Base-by-base conservation (phyloP, 2,797 vertebrate genomes). In the Australoheros facetus region DNA sequence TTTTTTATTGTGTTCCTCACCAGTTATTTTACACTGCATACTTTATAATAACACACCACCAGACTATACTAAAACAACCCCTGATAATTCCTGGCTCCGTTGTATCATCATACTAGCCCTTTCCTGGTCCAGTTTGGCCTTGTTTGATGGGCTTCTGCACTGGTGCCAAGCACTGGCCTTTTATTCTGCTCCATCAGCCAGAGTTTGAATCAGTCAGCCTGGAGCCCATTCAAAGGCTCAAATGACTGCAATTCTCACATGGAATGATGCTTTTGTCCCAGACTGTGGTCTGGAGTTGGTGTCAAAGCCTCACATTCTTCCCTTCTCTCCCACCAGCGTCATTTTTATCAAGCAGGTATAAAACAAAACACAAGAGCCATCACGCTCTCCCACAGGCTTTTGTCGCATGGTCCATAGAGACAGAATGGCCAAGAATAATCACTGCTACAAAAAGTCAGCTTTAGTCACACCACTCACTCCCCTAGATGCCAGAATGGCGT, bases 141-240 rank as follows among this genome's bases (percentile, higher is more conserved):
- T 80, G 79, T 92, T 92, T 90, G 90, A 92, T 86, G 77, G 87
- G 84, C 55, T 77, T 87, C 73, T 85, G 76, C 37, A 2, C 23
- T n/a, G 4, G 57, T 88, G 92, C 94, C 95, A 93, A 89, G 72
- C 57, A 71, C 79, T 91, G 85, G 89, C 87, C 84, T 93, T 93
- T 94, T 84, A 92, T 93, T 90, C 85, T 83, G 83, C 89, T 92
- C 90, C 90, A 93, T 93, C 91, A 91, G 90, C 90, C 92, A 80
- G 89, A 85, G 85, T 89, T 92, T 93, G 91, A 92, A 93, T 93
- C 93, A 86, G 84, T 88, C 90, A 80, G 88, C 82, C 88, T 95
- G 94, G 93, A 94, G 87, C 82, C 86, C 72, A 88, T 94, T 95
- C 92, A 95, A 87, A 90, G 74, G 83, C 88, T 91, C 85, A 23